Evolutionary conservation across 2,113 vertebrate species (phyloP), one percentile per base, ranked within the genome.

Genomic region (Chamaetylas fuelleborni): DNA sequence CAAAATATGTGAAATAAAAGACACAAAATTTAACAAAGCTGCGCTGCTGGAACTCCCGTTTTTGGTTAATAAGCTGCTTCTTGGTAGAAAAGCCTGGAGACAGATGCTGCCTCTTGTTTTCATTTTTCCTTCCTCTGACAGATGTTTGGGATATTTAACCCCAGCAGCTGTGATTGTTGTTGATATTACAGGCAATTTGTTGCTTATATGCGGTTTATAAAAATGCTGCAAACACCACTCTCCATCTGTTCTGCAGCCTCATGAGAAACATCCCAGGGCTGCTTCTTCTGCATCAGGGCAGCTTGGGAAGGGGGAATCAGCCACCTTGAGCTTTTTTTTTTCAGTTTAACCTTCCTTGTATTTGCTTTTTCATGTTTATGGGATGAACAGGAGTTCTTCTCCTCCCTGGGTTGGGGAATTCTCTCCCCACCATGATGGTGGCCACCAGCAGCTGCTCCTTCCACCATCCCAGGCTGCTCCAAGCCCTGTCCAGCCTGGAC

Each of bases 141-240:
- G 95, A 86, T 94, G 94, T 86, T 91, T 6, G 71, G 91, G n/a
- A 31, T 67, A 79, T 92, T 91, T 74, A 48, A 84, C 88, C 85
- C 0, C 26, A 92, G 91, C 94, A 86, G 87, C 91, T 95, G 91
- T 28, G 81, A 81, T 67, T 42, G 83, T 42, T 96, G 96, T 91
- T 92, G 96, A 81, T 89, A 91, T 89, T 89, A 76, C 14, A 81
- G 91, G 78, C 83, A 81, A 91, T 89, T 95, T 93, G 95, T 74
- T 84, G 92, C 94, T 92, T 87, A 57, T 43, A 48, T 40, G 86
- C 0, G 73, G 92, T 93, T 96, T 81, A 76, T 77, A 72, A 83
- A 87, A 93, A 81, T 7, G 48, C 71, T 81, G 47, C 92, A 66
- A 81, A 90, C 77, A 74, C 72, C 82, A n/a, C 57, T 28, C 65